A percentile compares a stretch with the other conserved stretches of the same genome.
Conservation (phyloP, 2,888 invertebrate genomes). For the Morinoia aosen region DNA sequence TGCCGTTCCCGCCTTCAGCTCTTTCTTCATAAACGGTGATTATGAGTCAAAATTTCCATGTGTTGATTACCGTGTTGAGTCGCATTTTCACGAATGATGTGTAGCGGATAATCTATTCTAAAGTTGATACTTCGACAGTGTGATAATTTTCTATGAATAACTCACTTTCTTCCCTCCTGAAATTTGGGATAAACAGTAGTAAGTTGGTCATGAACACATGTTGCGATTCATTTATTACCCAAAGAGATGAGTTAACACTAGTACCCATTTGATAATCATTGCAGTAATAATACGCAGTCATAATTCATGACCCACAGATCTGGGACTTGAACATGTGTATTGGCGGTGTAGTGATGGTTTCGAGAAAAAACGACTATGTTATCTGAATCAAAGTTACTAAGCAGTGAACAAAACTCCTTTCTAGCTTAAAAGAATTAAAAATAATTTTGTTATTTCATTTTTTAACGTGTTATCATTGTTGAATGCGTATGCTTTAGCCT, state of each 20-base stretch:
- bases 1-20: slow-evolving; percentile 66
- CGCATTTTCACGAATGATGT: background rate
- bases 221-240: background rate
- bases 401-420: background rate
- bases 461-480: too few species aligned
- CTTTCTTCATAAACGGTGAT: slow-evolving; percentile 67
- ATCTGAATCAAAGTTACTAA: background rate
- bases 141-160: too few species aligned
- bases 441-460: background rate
- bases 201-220: background rate
- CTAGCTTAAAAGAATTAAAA: background rate
- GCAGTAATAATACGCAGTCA: background rate
- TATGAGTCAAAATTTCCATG: slow-evolving; percentile 68
- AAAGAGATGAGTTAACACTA: too few species aligned
- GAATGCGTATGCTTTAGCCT: too few species aligned
- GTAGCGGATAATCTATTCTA: background rate
- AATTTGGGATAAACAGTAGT: background rate
- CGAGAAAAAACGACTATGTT: background rate
- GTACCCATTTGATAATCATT: background rate
- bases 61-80: background rate
- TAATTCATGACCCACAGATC: background rate
- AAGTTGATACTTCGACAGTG: background rate
- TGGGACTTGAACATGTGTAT: background rate
- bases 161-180: too few species aligned
- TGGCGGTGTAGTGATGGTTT: background rate